A percentile compares a stretch with the other conserved stretches of the same genome.
Conservation (phyloP, 2,888 invertebrate species). For the Erebia palarica region DNA sequence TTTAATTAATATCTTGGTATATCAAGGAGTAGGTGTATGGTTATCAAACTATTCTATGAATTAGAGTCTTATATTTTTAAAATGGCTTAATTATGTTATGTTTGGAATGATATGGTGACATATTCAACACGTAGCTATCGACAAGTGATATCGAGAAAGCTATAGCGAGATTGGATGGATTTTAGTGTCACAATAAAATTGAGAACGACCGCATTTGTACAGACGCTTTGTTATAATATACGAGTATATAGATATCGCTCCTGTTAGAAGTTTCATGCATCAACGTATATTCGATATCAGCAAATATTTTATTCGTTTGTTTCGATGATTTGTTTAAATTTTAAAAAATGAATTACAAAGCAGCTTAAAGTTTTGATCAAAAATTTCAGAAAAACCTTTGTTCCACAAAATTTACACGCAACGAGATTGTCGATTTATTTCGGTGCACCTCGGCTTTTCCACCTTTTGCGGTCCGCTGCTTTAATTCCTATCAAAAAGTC, state of each 20-base stretch:
- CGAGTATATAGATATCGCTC: conserved; percentile 6
- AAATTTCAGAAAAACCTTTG: too few species aligned
- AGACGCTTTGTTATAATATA: conserved; percentile 21
- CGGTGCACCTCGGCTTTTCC: too few species aligned
- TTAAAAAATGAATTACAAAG: too few species aligned
- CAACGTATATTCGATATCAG: not conserved
- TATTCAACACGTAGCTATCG: conserved; percentile 7
- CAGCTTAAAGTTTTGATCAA: too few species aligned
- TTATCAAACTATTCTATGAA: too few species aligned
- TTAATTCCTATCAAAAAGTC: not conserved
- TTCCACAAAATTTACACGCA: too few species aligned
- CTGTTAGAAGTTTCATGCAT: conserved; percentile 16
- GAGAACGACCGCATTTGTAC: conserved; percentile 27
- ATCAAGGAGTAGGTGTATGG: too few species aligned
- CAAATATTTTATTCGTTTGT: conserved; percentile 4
- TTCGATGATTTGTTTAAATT: not conserved
- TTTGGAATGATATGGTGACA: not conserved
- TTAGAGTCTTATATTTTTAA: not conserved
- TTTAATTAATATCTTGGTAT: too few species aligned
- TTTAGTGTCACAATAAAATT: conserved; percentile 25
- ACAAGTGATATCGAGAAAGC: conserved; percentile 23
- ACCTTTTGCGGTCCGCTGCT: too few species aligned
- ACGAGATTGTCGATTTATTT: too few species aligned
- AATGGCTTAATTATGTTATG: not conserved
- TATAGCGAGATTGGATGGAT: conserved; percentile 25